phyloP scores from a whole-genome alignment of 2,888 invertebrate genomes.

The Fabriciana adippe region DNA sequence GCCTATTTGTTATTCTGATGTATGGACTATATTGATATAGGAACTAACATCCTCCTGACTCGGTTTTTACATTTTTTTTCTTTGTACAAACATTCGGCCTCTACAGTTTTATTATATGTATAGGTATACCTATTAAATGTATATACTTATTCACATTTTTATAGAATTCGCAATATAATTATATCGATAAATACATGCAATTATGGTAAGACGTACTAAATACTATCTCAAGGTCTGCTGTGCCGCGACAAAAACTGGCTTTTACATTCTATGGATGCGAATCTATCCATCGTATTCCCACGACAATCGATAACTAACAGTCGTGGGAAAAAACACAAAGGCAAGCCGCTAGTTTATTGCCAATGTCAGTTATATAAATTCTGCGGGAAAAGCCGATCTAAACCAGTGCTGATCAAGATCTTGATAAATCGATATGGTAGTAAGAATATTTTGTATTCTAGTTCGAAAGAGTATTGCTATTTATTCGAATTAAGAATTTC shows the following conservation, averaged over 20 bases:
- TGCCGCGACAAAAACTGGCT: slow-evolving; percentile 30
- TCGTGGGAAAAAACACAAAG: slow-evolving; percentile 65
- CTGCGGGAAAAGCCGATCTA: slow-evolving; percentile 59
- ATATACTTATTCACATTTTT: neutral
- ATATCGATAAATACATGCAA: slow-evolving; percentile 16
- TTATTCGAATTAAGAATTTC: neutral
- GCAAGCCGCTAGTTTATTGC: slow-evolving; percentile 59
- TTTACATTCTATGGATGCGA: slow-evolving; percentile 27
- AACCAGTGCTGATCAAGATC: slow-evolving; percentile 62
- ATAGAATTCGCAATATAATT: slow-evolving; percentile 5
- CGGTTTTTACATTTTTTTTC: too few relatives aligned
- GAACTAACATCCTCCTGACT: too few relatives aligned
- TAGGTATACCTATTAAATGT: too few relatives aligned
- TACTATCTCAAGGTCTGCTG: slow-evolving; percentile 27
- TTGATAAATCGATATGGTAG: slow-evolving; percentile 50
- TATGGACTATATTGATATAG: too few relatives aligned
- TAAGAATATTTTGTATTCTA: slow-evolving; percentile 15
- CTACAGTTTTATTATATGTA: too few relatives aligned
- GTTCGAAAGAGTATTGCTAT: slow-evolving; percentile 2
- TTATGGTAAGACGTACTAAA: slow-evolving; percentile 29
- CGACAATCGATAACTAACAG: slow-evolving; percentile 57
- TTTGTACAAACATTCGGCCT: too few relatives aligned
- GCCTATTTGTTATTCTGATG: too few relatives aligned
- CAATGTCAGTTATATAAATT: slow-evolving; percentile 62
- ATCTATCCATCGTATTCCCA: slow-evolving; percentile 44